Evolutionary conservation across 2,797 vertebrate genomes (phyloP), one percentile per base, ranked within the genome.

Genomic region (Pseudochirops cupreus): DNA sequence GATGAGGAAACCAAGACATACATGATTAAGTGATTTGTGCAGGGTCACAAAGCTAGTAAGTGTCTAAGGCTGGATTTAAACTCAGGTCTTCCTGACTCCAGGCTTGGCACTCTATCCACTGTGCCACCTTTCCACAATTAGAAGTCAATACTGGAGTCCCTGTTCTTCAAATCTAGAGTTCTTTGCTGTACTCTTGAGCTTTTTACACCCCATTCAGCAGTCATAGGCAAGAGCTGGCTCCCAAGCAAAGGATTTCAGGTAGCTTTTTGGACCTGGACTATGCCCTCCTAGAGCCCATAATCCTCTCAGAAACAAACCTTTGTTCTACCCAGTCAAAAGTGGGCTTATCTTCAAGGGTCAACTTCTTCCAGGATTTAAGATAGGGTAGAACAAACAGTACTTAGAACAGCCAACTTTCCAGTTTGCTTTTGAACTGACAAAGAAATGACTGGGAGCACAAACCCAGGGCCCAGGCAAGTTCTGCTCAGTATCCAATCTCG

Each of bases 301-400:
- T 29, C 57, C 13, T 96, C 57, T 54, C n/a, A 59, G 67, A 96
- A 96, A 92, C 16, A n/a, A 74, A 90, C 11, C 55, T 95, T 96
- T 94, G 87, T 57, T 91, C 21, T 59, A n/a, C 52, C 13, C 0
- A 53, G 50, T 59, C 91, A 55, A 90, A 39, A 52, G 91, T 0
- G 0, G 28, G 21, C 28, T 93, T 91, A 59, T 95, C 82, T 82
- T 52, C 39, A 56, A 91, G 91, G 46, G 26, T 46, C 92, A 31
- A 0, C 59, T 39, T 95, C 95, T 67, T 93, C 54, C 18, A 74
- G 57, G 10, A 82, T 96, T 96, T 90, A 67, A 59, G 62, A 0
- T 26, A 10, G 46, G 56, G 46, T 46, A 87, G 93, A 95, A 52
- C 56, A 94, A 92, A 95, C 31, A 95, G 6, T 74, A n/a, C 74